These are phyloP conservation scores for Schlechtendalia chinensis DNA, from an alignment of 1,140 invertebrate species.

Conservation along the genomic window DNA sequence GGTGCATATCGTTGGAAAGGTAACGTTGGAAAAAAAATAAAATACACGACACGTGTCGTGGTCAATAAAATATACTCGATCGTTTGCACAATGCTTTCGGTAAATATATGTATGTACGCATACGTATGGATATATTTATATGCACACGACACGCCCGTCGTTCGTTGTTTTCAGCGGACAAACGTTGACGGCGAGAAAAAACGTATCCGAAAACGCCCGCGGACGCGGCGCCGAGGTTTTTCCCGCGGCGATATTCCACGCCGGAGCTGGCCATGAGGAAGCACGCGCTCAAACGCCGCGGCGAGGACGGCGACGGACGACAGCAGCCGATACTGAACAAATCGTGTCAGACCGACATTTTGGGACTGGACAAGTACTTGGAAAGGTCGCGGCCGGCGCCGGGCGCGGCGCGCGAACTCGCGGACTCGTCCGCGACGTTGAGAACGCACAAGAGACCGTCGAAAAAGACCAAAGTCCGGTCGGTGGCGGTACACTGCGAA, in stretches of 20 bases:
- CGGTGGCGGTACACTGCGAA: slow-evolving; percentile 25
- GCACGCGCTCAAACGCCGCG: slow-evolving; percentile 5
- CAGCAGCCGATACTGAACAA: slow-evolving; percentile 24
- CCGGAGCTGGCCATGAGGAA: slow-evolving; percentile 31
- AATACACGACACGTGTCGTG: no score
- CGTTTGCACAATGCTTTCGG: no score
- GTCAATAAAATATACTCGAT: no score
- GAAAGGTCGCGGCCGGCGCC: not conserved
- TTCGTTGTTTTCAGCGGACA: not conserved
- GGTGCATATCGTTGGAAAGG: slow-evolving; percentile 37
- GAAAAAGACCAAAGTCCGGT: slow-evolving; percentile 35
- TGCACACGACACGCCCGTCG: not conserved
- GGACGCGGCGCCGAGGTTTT: not conserved
- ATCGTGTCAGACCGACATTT: slow-evolving; percentile 39
- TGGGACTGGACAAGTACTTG: slow-evolving; percentile 38
- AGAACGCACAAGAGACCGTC: not conserved
- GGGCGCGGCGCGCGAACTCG: not conserved
- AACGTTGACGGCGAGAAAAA: not conserved
- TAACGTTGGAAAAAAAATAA: not conserved
- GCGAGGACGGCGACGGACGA: not conserved
- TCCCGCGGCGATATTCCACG: not conserved
- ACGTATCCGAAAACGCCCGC: not conserved
- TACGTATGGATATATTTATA: no score
- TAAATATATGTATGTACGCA: no score
- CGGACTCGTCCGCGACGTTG: not conserved